phyloP scores from a whole-genome alignment of 1,140 invertebrate species.

The Ephestia elutella region DNA sequence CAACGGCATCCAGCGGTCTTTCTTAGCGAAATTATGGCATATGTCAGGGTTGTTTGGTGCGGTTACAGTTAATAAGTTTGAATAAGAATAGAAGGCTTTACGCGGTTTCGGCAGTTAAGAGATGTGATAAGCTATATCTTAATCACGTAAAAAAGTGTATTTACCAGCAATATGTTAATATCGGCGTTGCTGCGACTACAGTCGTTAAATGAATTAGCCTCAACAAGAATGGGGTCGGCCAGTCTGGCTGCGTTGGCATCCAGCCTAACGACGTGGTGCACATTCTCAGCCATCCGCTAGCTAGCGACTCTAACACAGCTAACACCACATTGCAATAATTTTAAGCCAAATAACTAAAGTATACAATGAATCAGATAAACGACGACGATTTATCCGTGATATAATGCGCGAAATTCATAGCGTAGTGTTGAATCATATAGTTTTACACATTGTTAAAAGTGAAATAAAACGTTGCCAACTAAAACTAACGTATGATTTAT shows the following conservation, averaged over 20 bases:
- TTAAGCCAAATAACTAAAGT: not conserved
- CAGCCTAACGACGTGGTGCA: slow-evolving; percentile 62
- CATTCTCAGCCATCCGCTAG: slow-evolving; percentile 45
- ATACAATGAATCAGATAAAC: not conserved
- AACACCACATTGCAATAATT: slow-evolving; percentile 14
- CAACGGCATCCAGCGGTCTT: too few species aligned
- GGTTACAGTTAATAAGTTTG: too few species aligned
- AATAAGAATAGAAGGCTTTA: too few species aligned
- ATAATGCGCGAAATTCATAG: not conserved
- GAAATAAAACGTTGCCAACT: too few species aligned
- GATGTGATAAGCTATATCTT: too few species aligned
- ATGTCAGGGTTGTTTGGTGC: too few species aligned
- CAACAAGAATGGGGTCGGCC: slow-evolving; percentile 65
- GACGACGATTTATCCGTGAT: not conserved
- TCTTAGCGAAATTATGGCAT: too few species aligned
- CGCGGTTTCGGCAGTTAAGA: too few species aligned
- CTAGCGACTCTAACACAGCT: slow-evolving; percentile 7
- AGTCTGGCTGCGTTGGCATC: slow-evolving; percentile 71
- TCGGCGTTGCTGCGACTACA: slow-evolving; percentile 17
- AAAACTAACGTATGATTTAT: too few species aligned
- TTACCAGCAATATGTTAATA: not conserved
- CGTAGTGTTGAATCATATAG: too few species aligned
- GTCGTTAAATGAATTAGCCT: slow-evolving; percentile 66
- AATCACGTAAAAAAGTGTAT: not conserved
- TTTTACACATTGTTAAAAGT: too few species aligned